phyloP scores from a whole-genome alignment of 2,797 vertebrate species.

The Ibycter americanus region DNA sequence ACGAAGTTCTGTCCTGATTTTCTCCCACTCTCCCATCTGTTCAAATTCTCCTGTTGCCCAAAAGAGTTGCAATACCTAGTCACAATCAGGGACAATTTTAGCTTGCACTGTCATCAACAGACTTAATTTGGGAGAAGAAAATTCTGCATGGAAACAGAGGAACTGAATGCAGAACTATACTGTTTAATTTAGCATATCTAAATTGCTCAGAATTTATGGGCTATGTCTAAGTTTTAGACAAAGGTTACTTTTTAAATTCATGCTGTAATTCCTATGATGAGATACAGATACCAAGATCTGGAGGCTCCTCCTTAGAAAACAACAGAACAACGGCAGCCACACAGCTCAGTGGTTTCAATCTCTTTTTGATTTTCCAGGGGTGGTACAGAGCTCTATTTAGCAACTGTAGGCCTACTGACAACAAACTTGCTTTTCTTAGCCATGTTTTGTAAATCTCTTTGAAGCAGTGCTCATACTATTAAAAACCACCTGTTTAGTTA shows the following conservation, averaged over 20 bases:
- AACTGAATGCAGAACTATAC: background rate
- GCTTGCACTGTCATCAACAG: conserved; percentile 21
- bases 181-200: background rate
- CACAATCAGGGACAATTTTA: background rate
- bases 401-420: background rate
- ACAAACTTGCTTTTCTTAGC: conserved; percentile 41
- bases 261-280: background rate
- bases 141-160: conserved; percentile 30
- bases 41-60: conserved; percentile 23
- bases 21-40: conserved; percentile 57
- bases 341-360: background rate
- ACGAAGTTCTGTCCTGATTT: conserved; percentile 44
- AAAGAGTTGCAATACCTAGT: conserved; percentile 13
- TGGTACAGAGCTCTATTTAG: background rate
- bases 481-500: background rate
- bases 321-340: background rate
- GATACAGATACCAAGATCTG: background rate
- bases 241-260: background rate
- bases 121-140: background rate
- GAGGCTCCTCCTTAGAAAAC: background rate
- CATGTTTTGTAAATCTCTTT: background rate
- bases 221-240: background rate
- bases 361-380: background rate
- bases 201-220: background rate
- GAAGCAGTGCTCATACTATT: background rate